Evolutionary conservation across 2,113 vertebrate species (phyloP).

Genomic region (Ia io): DNA sequence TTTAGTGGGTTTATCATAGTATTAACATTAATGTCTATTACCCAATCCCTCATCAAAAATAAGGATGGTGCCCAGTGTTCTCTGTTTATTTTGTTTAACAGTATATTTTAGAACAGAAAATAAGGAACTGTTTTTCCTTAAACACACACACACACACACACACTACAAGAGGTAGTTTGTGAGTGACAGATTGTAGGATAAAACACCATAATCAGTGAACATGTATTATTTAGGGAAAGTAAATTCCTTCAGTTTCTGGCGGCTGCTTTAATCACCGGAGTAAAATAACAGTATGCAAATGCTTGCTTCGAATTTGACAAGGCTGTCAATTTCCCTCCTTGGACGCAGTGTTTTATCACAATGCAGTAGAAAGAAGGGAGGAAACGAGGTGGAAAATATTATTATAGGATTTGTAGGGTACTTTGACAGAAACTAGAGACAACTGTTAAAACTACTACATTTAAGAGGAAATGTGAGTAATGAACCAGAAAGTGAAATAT

Average conservation of each 20-base stretch:
- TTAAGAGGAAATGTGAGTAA: constrained; percentile 70
- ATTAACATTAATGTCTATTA: neutral
- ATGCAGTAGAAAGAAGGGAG: constrained; percentile 59
- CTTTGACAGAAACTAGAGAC: constrained; percentile 65
- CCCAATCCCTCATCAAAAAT: neutral
- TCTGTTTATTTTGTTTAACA: constrained; percentile 17
- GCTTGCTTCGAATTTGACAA: constrained; percentile 48
- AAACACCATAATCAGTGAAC: constrained; percentile 63
- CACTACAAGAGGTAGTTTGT: constrained; percentile 33
- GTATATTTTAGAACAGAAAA: neutral
- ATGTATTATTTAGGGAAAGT: constrained; percentile 66
- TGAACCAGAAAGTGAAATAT: constrained; percentile 50
- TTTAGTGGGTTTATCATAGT: neutral
- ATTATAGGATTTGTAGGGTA: constrained; percentile 69
- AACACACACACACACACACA: neutral
- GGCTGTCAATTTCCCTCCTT: constrained; percentile 63
- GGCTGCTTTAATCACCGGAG: constrained; percentile 32
- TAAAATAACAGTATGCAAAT: constrained; percentile 35
- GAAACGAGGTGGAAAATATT: constrained; percentile 63
- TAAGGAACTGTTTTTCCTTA: neutral
- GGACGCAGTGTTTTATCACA: constrained; percentile 59
- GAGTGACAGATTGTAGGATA: constrained; percentile 57
- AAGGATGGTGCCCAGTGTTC: neutral
- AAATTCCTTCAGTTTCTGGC: constrained; percentile 60
- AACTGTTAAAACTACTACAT: constrained; percentile 58